Evolutionary conservation across 1,140 invertebrate species (phyloP), one percentile per base, ranked within the genome.

Genomic region (Leptoteleia sp.): DNA sequence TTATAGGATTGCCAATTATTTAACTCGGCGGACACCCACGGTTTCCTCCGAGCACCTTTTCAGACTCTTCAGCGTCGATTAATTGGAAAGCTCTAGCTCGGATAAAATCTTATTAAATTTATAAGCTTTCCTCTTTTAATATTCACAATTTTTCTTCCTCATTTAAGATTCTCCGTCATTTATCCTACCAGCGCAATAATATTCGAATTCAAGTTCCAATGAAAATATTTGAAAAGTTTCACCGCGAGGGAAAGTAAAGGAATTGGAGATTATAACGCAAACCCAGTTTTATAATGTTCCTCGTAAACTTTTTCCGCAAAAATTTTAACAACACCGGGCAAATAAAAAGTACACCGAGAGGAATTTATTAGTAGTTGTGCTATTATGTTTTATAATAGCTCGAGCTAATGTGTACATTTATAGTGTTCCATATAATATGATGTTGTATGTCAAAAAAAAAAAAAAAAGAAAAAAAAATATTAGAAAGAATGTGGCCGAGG

Each of bases 1-100:
- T 76, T 68, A 76, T 70, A 57, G 47, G 48, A 64, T 64, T 64
- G 64, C 73, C 64, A 76, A 76, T 76, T 76, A 76, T 76, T 76
- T 68, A 68, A 67, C 73, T 76, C 55, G 12, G 19, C 64, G 73
- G 64, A 76, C 73, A 76, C 64, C 64, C 73, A 76, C 64, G 64
- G 55, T n/a, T 70, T 54, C 50, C 55, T 55, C 25, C 64, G 35
- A 70, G 40, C 57, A 55, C 40, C 62, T 76, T 76, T 76, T 64
- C 57, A 52, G 50, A 55, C 50, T 57, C 64, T 42, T 70, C 65
- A 35, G 33, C 33, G 64, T 70, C 57, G 64, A 68, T 76, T 76
- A 70, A 70, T 76, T 76, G 64, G 50, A 70, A 76, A 62, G 73
- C 64, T 70, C 57, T 11, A 50, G 25, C 47, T 35, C 17, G 55